phyloP scores from a whole-genome alignment of 2,797 vertebrate genomes.

The Sternotherus odoratus region DNA sequence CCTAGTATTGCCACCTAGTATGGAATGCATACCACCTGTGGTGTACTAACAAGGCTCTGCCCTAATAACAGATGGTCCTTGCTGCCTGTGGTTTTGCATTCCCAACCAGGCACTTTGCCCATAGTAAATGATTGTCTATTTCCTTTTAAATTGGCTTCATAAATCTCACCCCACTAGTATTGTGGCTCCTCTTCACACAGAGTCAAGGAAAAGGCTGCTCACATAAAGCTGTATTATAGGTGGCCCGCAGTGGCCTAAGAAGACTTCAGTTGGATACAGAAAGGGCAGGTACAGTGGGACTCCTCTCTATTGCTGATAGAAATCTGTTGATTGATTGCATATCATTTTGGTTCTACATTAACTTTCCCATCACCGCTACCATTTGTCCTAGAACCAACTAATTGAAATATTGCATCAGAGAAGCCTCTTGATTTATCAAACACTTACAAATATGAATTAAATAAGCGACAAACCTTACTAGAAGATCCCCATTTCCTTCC shows the following conservation, averaged over 20 bases:
- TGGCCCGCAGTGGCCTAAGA: not conserved
- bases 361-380: not conserved
- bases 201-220: not conserved
- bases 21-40: no score
- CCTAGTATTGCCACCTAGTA: no score
- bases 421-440: no score
- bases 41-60: not conserved
- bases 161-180: not conserved
- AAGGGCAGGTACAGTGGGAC: not conserved
- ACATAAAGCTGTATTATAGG: not conserved
- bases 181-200: not conserved
- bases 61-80: not conserved
- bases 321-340: not conserved
- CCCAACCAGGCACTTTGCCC: not conserved
- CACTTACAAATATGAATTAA: no score
- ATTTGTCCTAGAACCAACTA: not conserved
- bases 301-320: not conserved
- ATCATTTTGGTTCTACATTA: not conserved
- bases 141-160: not conserved
- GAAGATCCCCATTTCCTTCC: conserved; percentile 81
- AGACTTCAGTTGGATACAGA: not conserved
- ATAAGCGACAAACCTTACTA: conserved; percentile 72
- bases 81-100: not conserved
- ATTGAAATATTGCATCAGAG: not conserved
- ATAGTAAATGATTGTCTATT: not conserved